Conservation (phyloP, 2,888 invertebrate genomes). For the Heliconius charithonia region DNA sequence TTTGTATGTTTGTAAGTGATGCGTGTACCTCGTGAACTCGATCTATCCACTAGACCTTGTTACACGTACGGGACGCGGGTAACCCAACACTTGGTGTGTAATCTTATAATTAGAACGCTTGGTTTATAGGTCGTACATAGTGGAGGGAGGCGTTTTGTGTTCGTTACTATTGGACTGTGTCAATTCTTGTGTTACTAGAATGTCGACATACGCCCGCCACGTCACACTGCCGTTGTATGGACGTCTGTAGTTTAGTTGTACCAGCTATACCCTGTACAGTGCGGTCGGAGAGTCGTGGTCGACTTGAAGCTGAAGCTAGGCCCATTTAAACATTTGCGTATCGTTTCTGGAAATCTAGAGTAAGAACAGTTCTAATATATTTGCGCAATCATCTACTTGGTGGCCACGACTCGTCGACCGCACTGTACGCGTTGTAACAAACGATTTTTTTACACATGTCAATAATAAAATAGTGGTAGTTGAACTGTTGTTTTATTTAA, state of each 20-base stretch:
- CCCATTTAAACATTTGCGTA: too few relatives aligned
- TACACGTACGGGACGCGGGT: constrained; percentile 73
- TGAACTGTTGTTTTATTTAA: constrained; percentile 78
- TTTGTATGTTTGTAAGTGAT: constrained; percentile 37
- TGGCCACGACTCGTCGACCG: background rate
- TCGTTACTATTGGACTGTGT: constrained; percentile 84
- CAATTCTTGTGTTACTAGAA: constrained; percentile 87
- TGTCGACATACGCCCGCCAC: constrained; percentile 84
- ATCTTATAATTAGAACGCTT: constrained; percentile 69
- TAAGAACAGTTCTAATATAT: too few relatives aligned
- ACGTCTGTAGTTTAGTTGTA: constrained; percentile 56
- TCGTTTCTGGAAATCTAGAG: too few relatives aligned
- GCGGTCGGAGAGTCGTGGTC: background rate
- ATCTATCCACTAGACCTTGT: constrained; percentile 79
- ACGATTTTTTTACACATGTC: constrained; percentile 62
- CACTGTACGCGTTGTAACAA: background rate
- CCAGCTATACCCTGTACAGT: constrained; percentile 53
- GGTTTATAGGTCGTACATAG: constrained; percentile 59
- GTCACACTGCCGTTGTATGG: constrained; percentile 73
- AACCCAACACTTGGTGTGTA: constrained; percentile 71
- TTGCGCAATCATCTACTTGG: too few relatives aligned
- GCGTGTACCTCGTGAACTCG: constrained; percentile 73
- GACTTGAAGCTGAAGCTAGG: background rate
- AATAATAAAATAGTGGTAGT: constrained; percentile 82
- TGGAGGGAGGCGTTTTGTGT: constrained; percentile 69